Conservation (phyloP, 2,888 invertebrate species). For the Caenorhabditis sp. region DNA sequence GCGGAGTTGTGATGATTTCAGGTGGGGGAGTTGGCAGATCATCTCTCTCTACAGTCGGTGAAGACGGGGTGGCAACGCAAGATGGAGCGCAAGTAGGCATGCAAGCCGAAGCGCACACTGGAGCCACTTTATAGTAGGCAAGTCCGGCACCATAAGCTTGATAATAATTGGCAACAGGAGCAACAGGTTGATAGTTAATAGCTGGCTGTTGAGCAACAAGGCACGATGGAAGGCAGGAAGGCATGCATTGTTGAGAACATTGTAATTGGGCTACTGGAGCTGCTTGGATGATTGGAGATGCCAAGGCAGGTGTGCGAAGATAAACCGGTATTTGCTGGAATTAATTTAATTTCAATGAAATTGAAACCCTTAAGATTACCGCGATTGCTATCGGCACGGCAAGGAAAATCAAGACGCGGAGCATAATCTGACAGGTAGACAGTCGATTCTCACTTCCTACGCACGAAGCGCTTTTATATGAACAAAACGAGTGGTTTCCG, state of each 20-base stretch:
- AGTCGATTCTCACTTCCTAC: conserved; percentile 28
- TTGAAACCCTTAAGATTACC: conserved; percentile 17
- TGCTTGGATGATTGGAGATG: not conserved
- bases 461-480: conserved; percentile 41
- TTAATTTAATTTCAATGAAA: not conserved
- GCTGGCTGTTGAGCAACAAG: conserved; percentile 27
- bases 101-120: conserved; percentile 37
- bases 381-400: conserved; percentile 28
- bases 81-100: conserved; percentile 59
- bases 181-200: conserved; percentile 23
- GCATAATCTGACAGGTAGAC: conserved; percentile 22
- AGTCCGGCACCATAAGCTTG: conserved; percentile 21
- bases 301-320: conserved; percentile 34
- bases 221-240: conserved; percentile 57
- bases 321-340: conserved; percentile 60
- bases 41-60: conserved; percentile 32
- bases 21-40: conserved; percentile 66
- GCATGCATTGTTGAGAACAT: conserved; percentile 49
- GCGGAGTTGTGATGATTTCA: conserved; percentile 41
- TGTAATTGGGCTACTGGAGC: conserved; percentile 52
- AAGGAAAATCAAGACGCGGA: conserved; percentile 11
- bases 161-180: conserved; percentile 4
- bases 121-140: conserved; percentile 21
- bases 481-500: conserved; percentile 38
- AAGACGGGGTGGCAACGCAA: conserved; percentile 24